phyloP scores from a whole-genome alignment of 2,797 vertebrate species.

The Sparus aurata region DNA sequence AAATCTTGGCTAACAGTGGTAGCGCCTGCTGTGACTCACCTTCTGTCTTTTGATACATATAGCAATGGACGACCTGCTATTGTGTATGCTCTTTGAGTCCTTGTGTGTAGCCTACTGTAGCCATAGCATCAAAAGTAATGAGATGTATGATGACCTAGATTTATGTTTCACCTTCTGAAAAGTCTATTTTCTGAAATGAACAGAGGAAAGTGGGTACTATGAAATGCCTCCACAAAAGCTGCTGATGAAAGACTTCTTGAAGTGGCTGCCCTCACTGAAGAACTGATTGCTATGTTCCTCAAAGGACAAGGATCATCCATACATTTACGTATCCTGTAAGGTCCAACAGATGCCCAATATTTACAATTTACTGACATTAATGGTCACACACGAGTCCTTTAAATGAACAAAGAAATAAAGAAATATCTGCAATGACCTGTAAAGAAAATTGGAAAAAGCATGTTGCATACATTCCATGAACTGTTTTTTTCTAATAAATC shows the following conservation, averaged over 20 bases:
- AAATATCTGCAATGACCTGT: neutral
- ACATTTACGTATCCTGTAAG: neutral
- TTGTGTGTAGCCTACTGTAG: constrained; percentile 36
- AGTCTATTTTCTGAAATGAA: constrained; percentile 30
- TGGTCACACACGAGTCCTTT: neutral
- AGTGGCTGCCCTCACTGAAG: neutral
- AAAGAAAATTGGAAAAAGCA: neutral
- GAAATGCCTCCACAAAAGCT: constrained; percentile 24
- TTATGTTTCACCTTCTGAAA: constrained; percentile 39
- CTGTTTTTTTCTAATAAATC: neutral
- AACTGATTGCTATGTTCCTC: neutral
- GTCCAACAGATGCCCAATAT: neutral
- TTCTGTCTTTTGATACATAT: constrained; percentile 77
- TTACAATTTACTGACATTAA: neutral
- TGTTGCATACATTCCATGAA: neutral
- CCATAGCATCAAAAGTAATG: constrained; percentile 47
- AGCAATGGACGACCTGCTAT: constrained; percentile 47
- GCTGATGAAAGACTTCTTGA: constrained; percentile 32
- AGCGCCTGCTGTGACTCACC: constrained; percentile 80
- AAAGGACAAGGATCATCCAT: neutral
- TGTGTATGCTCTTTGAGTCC: constrained; percentile 46
- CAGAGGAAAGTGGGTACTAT: neutral
- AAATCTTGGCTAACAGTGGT: constrained; percentile 77
- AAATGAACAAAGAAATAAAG: neutral
- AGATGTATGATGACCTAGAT: constrained; percentile 60